Percentiles rank a stretch among this genome's conserved stretches.
Conservation (phyloP, 2,888 invertebrate genomes). For the Neria commutata region DNA sequence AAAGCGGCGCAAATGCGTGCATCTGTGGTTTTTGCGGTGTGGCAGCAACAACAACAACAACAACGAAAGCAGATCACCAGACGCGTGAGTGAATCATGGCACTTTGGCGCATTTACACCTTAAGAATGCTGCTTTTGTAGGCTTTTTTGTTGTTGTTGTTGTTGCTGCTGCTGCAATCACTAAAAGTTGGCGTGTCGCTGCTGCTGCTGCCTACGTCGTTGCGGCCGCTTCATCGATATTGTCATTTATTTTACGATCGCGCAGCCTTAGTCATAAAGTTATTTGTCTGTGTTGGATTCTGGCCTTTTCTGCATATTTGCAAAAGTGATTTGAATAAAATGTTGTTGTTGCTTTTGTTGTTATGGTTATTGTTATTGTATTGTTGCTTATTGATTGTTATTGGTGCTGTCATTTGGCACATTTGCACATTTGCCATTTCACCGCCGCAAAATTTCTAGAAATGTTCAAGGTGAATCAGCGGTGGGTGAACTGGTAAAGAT, state of each 20-base stretch:
- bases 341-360: no score
- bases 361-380: no score
- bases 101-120: neutral
- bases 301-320: neutral
- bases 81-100: neutral
- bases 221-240: slow-evolving; percentile 3
- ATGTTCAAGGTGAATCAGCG: no score
- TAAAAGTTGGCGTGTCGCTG: no score
- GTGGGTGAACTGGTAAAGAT: no score
- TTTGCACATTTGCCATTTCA: no score
- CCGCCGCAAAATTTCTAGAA: no score
- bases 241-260: slow-evolving; percentile 13
- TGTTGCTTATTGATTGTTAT: no score
- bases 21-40: neutral
- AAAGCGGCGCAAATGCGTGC: neutral
- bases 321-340: neutral
- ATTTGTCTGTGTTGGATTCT: no score
- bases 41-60: neutral
- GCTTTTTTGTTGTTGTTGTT: slow-evolving; percentile 5
- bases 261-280: slow-evolving; percentile 11
- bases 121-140: neutral
- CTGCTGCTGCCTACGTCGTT: slow-evolving; percentile 4
- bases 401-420: no score
- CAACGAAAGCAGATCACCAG: neutral
- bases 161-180: slow-evolving; percentile 20